phyloP scores from a whole-genome alignment of 1,140 invertebrate genomes.

The Listronotus bonariensis region DNA sequence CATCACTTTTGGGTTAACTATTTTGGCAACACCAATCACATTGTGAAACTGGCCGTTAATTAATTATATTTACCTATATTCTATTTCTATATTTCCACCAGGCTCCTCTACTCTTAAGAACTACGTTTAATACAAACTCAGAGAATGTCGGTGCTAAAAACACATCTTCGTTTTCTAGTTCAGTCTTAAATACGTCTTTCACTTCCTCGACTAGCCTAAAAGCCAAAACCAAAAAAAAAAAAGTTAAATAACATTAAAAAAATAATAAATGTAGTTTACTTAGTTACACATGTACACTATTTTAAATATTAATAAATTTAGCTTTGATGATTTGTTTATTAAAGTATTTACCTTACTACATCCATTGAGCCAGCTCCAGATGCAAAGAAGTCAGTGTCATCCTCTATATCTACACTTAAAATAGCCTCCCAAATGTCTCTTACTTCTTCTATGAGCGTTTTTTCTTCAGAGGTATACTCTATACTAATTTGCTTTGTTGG shows the following conservation, averaged over 20 bases:
- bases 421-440: conserved; percentile 84
- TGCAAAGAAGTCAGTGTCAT: conserved; percentile 89
- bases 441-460: conserved; percentile 64
- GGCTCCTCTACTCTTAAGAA: conserved; percentile 70
- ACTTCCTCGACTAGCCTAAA: conserved; percentile 87
- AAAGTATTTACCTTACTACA: conserved; percentile 71
- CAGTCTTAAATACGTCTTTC: conserved; percentile 78
- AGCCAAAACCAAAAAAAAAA: no score
- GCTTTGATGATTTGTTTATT: no score
- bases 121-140: conserved; percentile 74
- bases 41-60: no score
- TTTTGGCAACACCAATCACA: no score
- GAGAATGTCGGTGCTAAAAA: conserved; percentile 90
- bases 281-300: no score
- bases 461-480: conserved; percentile 80
- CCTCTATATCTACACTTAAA: conserved; percentile 74
- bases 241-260: no score
- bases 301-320: no score
- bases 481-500: conserved; percentile 63
- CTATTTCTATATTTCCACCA: conserved; percentile 57
- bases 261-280: no score
- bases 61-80: conserved; percentile 59
- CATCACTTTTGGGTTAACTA: no score
- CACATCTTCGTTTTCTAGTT: conserved; percentile 86
- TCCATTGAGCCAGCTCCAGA: conserved; percentile 95